Evolutionary conservation across 2,888 invertebrate genomes (phyloP).

Genomic region (Drosophila quasianomalipes): DNA sequence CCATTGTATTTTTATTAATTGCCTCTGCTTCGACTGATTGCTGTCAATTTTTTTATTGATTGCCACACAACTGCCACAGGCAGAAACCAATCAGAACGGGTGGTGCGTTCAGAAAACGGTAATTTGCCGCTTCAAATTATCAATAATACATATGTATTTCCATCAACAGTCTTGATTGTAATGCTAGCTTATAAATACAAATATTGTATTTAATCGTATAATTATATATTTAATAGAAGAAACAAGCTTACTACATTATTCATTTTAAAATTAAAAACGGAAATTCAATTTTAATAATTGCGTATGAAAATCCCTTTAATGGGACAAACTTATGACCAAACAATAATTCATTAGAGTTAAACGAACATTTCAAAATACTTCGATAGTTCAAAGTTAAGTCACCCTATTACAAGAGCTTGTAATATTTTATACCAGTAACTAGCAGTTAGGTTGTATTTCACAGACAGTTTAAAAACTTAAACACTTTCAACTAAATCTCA

Average conservation of each 20-base stretch:
- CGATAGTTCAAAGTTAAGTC: background rate
- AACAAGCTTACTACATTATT: background rate
- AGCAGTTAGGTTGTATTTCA: background rate
- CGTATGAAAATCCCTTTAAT: background rate
- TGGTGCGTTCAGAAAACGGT: background rate
- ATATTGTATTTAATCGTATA: background rate
- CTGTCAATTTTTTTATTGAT: slow-evolving; percentile 64
- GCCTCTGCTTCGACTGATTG: slow-evolving; percentile 64
- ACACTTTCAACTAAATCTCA: slow-evolving; percentile 62
- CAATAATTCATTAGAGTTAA: background rate
- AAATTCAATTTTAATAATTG: background rate
- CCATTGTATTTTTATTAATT: slow-evolving; percentile 61
- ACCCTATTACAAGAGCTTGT: background rate
- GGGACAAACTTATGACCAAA: background rate
- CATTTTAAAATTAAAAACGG: background rate
- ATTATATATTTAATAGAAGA: background rate
- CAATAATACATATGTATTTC: slow-evolving; percentile 5
- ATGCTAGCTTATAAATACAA: background rate
- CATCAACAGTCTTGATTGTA: background rate
- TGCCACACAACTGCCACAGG: slow-evolving; percentile 24
- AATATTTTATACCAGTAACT: background rate
- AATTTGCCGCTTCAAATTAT: slow-evolving; percentile 12
- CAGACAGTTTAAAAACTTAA: slow-evolving; percentile 36
- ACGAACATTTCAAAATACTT: background rate
- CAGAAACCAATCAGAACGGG: slow-evolving; percentile 17